Conservation (phyloP, 1,140 invertebrate genomes). For the Paraescarpia echinospica region DNA sequence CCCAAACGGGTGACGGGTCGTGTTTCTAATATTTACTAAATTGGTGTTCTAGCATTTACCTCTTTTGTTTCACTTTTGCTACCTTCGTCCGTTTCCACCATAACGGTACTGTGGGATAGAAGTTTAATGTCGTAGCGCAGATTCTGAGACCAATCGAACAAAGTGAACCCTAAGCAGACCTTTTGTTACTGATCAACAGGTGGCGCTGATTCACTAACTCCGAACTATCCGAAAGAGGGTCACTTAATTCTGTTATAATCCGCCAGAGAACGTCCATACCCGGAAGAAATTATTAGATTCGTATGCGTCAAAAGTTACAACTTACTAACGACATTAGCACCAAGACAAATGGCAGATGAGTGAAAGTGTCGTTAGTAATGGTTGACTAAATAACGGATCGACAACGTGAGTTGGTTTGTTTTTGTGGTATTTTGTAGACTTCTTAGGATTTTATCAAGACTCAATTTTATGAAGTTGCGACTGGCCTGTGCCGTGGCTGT, state of each 20-base stretch:
- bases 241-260: background rate
- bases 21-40: background rate
- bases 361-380: background rate
- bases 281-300: background rate
- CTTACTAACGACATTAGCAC: background rate
- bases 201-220: background rate
- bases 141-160: background rate
- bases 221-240: background rate
- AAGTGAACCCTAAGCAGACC: background rate
- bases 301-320: background rate
- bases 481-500: no score
- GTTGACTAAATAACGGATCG: background rate
- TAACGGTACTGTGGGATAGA: background rate
- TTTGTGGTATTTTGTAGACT: background rate
- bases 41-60: background rate
- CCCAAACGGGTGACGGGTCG: background rate
- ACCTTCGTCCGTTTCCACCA: background rate
- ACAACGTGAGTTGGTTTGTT: background rate
- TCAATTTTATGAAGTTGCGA: no score
- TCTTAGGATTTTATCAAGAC: no score
- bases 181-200: background rate
- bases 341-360: background rate
- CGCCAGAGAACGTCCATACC: background rate
- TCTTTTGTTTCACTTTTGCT: background rate
- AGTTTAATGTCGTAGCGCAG: background rate